Percentiles rank a stretch among this genome's conserved stretches.
Conservation (phyloP, 2,797 vertebrate genomes). For the Pristis pectinata region DNA sequence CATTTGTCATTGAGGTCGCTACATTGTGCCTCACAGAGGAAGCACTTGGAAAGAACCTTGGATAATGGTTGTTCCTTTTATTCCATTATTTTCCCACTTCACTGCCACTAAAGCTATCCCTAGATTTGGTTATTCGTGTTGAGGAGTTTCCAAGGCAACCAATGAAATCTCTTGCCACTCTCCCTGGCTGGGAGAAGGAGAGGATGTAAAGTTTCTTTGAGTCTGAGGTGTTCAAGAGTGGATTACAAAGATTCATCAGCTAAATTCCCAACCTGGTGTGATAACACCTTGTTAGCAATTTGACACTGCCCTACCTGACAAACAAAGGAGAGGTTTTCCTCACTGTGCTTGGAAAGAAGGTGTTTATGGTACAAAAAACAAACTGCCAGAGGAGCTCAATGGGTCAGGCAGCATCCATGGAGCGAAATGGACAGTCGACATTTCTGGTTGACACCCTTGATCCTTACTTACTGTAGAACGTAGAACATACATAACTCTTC, state of each 20-base stretch:
- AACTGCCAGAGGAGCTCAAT: too few relatives aligned
- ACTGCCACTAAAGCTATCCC: not conserved
- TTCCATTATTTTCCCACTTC: not conserved
- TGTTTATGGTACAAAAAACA: too few relatives aligned
- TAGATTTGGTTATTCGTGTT: not conserved
- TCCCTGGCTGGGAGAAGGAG: not conserved
- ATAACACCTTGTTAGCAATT: not conserved
- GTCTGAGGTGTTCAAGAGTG: not conserved
- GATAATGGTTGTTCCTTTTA: not conserved
- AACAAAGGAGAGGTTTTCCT: not conserved
- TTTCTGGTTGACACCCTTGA: too few relatives aligned
- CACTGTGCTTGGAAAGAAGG: too few relatives aligned
- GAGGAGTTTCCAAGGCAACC: not conserved
- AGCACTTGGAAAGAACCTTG: not conserved
- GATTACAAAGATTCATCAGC: not conserved
- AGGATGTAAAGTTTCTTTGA: not conserved
- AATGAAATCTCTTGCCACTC: not conserved
- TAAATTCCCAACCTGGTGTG: not conserved
- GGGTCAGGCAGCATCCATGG: too few relatives aligned
- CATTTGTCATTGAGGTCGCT: not conserved
- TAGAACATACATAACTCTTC: too few relatives aligned
- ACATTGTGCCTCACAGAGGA: not conserved
- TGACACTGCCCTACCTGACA: not conserved
- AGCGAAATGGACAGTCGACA: too few relatives aligned
- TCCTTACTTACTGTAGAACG: too few relatives aligned